phyloP scores from a whole-genome alignment of 2,113 vertebrate species.

The Gopherus evgoodei region DNA sequence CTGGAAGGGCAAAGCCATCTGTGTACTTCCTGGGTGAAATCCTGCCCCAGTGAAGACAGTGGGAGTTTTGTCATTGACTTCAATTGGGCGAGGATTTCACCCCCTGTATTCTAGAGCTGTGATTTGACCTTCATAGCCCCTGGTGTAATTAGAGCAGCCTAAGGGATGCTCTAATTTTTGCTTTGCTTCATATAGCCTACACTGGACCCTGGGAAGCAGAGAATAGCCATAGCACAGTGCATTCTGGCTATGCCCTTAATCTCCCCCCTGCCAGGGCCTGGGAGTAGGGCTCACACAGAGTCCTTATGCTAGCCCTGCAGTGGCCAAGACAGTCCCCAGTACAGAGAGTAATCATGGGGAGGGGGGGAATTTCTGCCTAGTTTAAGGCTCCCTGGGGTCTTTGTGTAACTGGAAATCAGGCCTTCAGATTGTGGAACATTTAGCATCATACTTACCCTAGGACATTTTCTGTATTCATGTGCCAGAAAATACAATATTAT shows the following conservation, averaged over 20 bases:
- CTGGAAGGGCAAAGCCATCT: not conserved
- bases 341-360: not conserved
- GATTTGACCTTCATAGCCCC: not conserved
- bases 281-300: not conserved
- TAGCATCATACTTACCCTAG: fast-evolving
- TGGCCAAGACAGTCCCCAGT: not conserved
- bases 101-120: not conserved
- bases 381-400: not conserved
- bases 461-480: not conserved
- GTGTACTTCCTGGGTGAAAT: not conserved
- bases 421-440: not conserved
- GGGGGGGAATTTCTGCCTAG: not conserved
- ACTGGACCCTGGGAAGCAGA: not conserved
- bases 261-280: not conserved
- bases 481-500: not conserved
- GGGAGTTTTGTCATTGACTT: not conserved
- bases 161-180: not conserved
- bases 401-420: not conserved
- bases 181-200: not conserved
- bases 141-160: not conserved
- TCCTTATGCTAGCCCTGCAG: not conserved
- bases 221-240: not conserved
- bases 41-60: not conserved
- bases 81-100: not conserved
- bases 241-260: not conserved